These are phyloP conservation scores for Nomia melanderi DNA, from an alignment of 1,140 invertebrate species.

Conservation along the genomic window DNA sequence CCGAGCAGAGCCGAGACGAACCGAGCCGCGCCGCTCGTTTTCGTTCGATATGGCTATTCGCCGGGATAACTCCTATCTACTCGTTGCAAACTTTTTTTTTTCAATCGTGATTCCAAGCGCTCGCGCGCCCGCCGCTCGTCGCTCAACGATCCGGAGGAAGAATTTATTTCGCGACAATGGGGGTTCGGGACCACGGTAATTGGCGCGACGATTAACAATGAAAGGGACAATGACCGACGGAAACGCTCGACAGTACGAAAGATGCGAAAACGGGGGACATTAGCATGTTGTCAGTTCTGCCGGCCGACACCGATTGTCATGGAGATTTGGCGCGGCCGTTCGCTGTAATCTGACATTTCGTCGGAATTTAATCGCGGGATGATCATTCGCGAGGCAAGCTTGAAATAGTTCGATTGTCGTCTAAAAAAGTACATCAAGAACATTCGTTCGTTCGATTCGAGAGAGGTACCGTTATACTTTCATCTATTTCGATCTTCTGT, in stretches of 20 bases:
- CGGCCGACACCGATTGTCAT: slow-evolving; percentile 54
- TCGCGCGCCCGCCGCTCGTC: too few species aligned
- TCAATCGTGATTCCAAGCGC: too few species aligned
- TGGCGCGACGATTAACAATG: neutral
- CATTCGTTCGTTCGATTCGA: neutral
- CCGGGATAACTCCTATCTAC: too few species aligned
- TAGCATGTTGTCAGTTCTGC: neutral
- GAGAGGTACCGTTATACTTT: neutral
- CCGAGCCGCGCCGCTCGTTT: neutral
- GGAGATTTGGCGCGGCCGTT: slow-evolving; percentile 65
- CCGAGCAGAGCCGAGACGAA: too few species aligned
- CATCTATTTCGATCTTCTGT: too few species aligned
- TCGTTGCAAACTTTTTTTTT: too few species aligned
- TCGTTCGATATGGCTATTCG: neutral
- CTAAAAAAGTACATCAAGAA: too few species aligned
- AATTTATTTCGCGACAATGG: too few species aligned
- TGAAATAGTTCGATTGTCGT: neutral
- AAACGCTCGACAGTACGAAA: neutral
- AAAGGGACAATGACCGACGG: too few species aligned
- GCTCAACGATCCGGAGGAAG: too few species aligned
- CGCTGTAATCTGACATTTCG: slow-evolving; percentile 59
- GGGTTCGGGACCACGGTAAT: neutral
- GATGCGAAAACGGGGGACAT: slow-evolving; percentile 13
- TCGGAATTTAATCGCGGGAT: slow-evolving; percentile 58
- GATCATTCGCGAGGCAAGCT: too few species aligned